These are phyloP conservation scores for Pocota personata DNA, from an alignment of 2,888 invertebrate genomes.

Conservation along the genomic window DNA sequence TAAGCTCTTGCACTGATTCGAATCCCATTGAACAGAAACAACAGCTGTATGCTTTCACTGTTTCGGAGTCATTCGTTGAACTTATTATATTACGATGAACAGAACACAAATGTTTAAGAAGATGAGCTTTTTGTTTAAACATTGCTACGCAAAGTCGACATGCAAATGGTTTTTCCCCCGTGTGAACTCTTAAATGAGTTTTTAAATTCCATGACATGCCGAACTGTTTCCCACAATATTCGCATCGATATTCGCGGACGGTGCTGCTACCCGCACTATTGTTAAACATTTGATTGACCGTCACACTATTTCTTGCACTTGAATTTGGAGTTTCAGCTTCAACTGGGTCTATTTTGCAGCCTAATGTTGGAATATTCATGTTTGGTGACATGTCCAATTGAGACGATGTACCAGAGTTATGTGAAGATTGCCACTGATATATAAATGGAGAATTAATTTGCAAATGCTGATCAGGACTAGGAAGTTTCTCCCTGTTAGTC, in stretches of 20 bases:
- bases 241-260: slow-evolving; percentile 93
- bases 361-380: slow-evolving; percentile 68
- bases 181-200: slow-evolving; percentile 93
- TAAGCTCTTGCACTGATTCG: slow-evolving; percentile 93
- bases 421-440: slow-evolving; percentile 82
- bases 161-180: slow-evolving; percentile 94
- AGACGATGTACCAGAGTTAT: slow-evolving; percentile 79
- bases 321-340: slow-evolving; percentile 68
- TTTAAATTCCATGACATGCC: slow-evolving; percentile 97
- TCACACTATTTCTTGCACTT: slow-evolving; percentile 56
- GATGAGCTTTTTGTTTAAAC: slow-evolving; percentile 95
- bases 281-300: slow-evolving; percentile 65
- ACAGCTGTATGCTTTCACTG: slow-evolving; percentile 91
- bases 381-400: slow-evolving; percentile 71
- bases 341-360: slow-evolving; percentile 71
- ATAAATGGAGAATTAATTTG: slow-evolving; percentile 84
- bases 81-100: slow-evolving; percentile 95
- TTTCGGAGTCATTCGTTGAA: slow-evolving; percentile 86
- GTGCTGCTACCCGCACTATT: slow-evolving; percentile 82
- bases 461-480: slow-evolving; percentile 86
- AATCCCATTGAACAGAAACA: slow-evolving; percentile 94
- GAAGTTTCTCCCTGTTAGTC: slow-evolving; percentile 84
- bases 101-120: slow-evolving; percentile 93
- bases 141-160: slow-evolving; percentile 94
- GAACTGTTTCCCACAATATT: slow-evolving; percentile 95